These are phyloP conservation scores for Tetranychus truncatus DNA, from an alignment of 2,888 invertebrate species.

Conservation along the genomic window DNA sequence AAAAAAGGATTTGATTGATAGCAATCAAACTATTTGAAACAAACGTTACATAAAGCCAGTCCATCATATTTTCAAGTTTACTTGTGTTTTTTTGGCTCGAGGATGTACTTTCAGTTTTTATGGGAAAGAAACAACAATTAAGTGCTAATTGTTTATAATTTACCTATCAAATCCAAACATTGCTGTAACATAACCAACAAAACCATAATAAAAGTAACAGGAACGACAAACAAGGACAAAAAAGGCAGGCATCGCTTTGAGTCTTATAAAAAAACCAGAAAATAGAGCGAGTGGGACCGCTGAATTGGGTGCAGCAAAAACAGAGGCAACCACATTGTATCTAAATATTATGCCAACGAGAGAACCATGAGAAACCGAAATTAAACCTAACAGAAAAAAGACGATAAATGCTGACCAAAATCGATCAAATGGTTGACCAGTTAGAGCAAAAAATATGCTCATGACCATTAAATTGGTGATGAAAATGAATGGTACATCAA, in stretches of 20 bases:
- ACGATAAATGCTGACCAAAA: neutral
- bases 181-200: neutral
- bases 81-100: too few species aligned
- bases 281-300: neutral
- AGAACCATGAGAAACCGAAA: neutral
- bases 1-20: too few species aligned
- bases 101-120: too few species aligned
- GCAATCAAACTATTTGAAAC: too few species aligned
- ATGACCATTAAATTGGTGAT: neutral
- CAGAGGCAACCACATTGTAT: neutral
- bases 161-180: neutral
- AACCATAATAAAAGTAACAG: neutral
- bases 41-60: too few species aligned
- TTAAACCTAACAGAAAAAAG: neutral
- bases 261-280: neutral
- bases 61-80: too few species aligned
- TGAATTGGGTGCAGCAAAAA: neutral
- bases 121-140: neutral
- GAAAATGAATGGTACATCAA: slow-evolving; percentile 12
- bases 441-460: slow-evolving; percentile 13
- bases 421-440: slow-evolving; percentile 11
- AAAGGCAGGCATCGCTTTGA: neutral
- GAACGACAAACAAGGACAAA: neutral
- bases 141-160: neutral
- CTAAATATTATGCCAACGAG: neutral